Evolutionary conservation across 2,797 vertebrate species (phyloP).

Genomic region (Rhincodon typus): DNA sequence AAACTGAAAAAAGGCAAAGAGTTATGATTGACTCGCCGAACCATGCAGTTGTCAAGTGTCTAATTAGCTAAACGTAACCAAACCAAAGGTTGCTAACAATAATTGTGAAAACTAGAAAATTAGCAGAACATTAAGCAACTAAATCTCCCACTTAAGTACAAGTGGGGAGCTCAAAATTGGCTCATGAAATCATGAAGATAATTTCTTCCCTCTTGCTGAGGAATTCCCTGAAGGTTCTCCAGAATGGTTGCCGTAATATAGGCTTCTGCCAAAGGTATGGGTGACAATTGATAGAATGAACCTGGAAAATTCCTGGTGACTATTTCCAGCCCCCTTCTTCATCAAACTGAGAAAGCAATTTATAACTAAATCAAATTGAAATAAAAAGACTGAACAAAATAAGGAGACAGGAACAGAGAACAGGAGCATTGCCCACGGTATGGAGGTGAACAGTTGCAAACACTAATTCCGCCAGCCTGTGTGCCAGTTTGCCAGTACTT

Average conservation of each 20-base stretch:
- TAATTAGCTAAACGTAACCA: not conserved
- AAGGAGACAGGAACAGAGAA: not conserved
- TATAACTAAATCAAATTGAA: not conserved
- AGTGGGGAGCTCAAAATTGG: not conserved
- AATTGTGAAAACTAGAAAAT: not conserved
- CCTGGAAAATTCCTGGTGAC: not conserved
- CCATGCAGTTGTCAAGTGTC: not conserved
- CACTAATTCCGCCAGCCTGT: too few relatives aligned
- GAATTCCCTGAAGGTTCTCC: not conserved
- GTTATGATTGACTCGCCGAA: not conserved
- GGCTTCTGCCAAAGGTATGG: too few relatives aligned
- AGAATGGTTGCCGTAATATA: not conserved
- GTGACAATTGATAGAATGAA: not conserved
- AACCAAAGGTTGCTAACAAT: not conserved
- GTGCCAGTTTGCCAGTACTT: too few relatives aligned
- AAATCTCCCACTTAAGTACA: not conserved
- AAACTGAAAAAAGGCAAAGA: not conserved
- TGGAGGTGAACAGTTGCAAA: too few relatives aligned
- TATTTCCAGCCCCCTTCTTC: not conserved
- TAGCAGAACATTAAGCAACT: not conserved
- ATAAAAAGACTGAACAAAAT: not conserved
- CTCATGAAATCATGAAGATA: not conserved
- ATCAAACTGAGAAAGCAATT: not conserved
- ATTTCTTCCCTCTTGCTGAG: not conserved
- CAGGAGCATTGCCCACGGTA: too few relatives aligned